Percentiles rank a stretch among this genome's conserved stretches.
Evolutionary conservation across 2,888 invertebrate genomes (phyloP).

Genomic region (Drosophila siamana): DNA sequence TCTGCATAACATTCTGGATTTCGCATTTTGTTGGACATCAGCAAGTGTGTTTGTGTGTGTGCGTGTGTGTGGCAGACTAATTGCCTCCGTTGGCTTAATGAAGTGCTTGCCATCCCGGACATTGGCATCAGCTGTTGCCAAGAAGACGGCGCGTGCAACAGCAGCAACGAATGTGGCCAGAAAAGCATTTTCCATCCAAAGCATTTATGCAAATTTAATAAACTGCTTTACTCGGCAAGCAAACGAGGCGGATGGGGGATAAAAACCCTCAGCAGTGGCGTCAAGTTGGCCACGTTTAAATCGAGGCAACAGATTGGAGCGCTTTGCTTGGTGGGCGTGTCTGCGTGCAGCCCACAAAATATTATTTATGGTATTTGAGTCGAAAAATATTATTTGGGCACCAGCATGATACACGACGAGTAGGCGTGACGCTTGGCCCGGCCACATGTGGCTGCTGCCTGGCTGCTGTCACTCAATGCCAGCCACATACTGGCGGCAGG

Average conservation of each 20-base stretch:
- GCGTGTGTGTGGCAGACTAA: slow-evolving; percentile 55
- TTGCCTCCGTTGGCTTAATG: slow-evolving; percentile 69
- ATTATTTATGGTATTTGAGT: slow-evolving; percentile 73
- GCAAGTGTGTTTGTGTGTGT: slow-evolving; percentile 18
- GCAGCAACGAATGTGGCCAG: slow-evolving; percentile 13
- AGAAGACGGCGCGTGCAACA: slow-evolving; percentile 54
- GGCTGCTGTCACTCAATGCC: slow-evolving; percentile 67
- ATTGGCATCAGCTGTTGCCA: slow-evolving; percentile 67
- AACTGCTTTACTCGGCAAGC: slow-evolving; percentile 55
- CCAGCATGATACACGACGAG: slow-evolving; percentile 58
- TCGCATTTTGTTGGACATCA: slow-evolving; percentile 35
- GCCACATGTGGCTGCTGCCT: slow-evolving; percentile 63
- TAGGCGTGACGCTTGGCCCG: slow-evolving; percentile 57
- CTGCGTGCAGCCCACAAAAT: slow-evolving; percentile 59
- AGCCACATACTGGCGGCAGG: slow-evolving; percentile 17
- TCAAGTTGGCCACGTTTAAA: slow-evolving; percentile 36
- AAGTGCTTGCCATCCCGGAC: slow-evolving; percentile 60
- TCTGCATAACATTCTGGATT: slow-evolving; percentile 27
- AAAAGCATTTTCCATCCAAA: slow-evolving; percentile 55
- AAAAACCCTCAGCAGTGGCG: background rate
- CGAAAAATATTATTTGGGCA: slow-evolving; percentile 66
- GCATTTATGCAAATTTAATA: slow-evolving; percentile 83
- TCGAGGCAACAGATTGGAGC: slow-evolving; percentile 55
- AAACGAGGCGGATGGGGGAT: background rate
- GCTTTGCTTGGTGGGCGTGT: slow-evolving; percentile 37